Percentiles rank a stretch among this genome's conserved stretches.
Evolutionary conservation across 2,797 vertebrate genomes (phyloP).

Genomic region (Chanos chanos): DNA sequence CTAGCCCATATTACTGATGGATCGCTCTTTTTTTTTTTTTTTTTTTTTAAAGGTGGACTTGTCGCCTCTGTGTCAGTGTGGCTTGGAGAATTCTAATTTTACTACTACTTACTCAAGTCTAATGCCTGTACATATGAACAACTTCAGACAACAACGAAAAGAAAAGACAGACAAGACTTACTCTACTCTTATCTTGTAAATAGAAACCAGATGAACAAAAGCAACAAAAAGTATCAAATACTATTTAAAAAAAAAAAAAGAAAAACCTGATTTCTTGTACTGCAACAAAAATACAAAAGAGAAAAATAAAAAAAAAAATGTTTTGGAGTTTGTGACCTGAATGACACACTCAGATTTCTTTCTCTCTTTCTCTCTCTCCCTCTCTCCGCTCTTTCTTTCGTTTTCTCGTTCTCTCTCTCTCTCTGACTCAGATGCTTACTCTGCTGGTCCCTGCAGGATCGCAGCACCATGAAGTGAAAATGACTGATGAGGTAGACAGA

Average conservation of each 20-base stretch:
- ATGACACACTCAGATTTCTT: constrained; percentile 60
- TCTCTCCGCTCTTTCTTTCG: constrained; percentile 44
- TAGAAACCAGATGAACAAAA: constrained; percentile 76
- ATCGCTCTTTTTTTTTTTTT: not conserved
- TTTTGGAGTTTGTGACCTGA: constrained; percentile 76
- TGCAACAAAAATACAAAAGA: constrained; percentile 62
- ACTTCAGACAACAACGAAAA: too few species aligned
- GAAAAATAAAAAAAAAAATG: constrained; percentile 65
- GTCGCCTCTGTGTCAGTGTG: constrained; percentile 48
- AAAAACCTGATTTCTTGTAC: constrained; percentile 77
- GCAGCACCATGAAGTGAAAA: constrained; percentile 44
- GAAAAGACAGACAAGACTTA: constrained; percentile 55
- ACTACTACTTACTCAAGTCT: constrained; percentile 53
- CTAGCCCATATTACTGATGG: constrained; percentile 11
- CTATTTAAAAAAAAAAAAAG: constrained; percentile 63
- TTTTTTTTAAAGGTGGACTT: constrained; percentile 63
- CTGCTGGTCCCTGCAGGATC: constrained; percentile 24
- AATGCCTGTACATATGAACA: constrained; percentile 74
- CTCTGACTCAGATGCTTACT: constrained; percentile 23
- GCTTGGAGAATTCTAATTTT: constrained; percentile 33
- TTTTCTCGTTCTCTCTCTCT: constrained; percentile 47
- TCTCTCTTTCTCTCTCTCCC: constrained; percentile 53
- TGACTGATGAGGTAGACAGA: constrained; percentile 26
- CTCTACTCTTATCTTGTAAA: constrained; percentile 77
- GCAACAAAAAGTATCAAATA: constrained; percentile 74